Conservation (phyloP, 2,888 invertebrate genomes). For the Nemotelus nigrinus region DNA sequence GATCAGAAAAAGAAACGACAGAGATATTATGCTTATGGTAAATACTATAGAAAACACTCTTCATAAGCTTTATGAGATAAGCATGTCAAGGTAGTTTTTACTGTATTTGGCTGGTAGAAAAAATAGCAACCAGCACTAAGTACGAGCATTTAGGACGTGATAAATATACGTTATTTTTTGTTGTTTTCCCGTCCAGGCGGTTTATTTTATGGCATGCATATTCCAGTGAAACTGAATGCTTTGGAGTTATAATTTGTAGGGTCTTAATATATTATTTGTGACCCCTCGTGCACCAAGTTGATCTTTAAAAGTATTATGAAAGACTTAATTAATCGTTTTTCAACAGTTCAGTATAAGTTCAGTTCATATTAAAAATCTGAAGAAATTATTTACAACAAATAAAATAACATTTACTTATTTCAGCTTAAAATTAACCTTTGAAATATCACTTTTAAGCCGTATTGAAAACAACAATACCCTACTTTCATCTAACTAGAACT, state of each 20-base stretch:
- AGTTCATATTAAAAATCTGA: no score
- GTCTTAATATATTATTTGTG: no score
- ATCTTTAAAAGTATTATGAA: no score
- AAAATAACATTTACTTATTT: no score
- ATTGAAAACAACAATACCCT: no score
- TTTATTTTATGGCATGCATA: not conserved
- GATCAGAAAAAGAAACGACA: slow-evolving; percentile 1
- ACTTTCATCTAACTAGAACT: no score
- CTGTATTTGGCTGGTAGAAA: not conserved
- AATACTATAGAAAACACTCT: slow-evolving; percentile 11
- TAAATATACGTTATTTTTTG: not conserved
- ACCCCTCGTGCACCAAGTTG: no score
- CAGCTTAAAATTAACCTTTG: no score
- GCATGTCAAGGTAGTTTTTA: not conserved
- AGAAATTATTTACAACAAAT: no score
- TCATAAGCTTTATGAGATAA: not conserved
- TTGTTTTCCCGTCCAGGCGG: not conserved
- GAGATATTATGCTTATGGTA: slow-evolving; percentile 26
- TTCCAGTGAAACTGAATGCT: not conserved
- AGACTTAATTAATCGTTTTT: no score
- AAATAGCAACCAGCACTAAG: not conserved
- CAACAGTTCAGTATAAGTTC: no score
- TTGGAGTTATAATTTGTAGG: not conserved
- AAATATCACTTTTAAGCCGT: no score
- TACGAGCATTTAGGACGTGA: not conserved